Conservation (phyloP, 2,888 invertebrate genomes). For the Nesidiocoris tenuis region DNA sequence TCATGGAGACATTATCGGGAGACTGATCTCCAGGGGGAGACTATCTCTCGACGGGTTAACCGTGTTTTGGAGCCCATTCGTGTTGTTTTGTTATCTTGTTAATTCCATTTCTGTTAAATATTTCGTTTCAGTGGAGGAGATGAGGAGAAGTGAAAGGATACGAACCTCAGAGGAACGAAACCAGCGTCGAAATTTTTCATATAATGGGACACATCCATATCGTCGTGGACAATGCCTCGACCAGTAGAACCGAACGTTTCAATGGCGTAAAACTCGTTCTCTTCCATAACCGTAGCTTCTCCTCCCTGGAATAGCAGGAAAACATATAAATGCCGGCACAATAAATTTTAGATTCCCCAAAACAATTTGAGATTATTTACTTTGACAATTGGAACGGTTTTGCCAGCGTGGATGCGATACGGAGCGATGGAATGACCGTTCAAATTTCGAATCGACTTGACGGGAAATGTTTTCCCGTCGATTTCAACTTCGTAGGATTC, state of each 20-base stretch:
- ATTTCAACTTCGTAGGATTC: constrained; percentile 98
- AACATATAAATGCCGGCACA: not conserved
- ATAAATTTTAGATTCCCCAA: too few relatives aligned
- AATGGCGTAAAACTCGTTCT: constrained; percentile 98
- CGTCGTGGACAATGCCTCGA: constrained; percentile 90
- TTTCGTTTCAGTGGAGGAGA: too few relatives aligned
- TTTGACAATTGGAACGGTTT: constrained; percentile 98
- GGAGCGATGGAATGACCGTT: constrained; percentile 99
- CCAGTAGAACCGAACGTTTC: constrained; percentile 99
- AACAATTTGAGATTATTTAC: too few relatives aligned
- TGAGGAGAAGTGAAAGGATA: too few relatives aligned
- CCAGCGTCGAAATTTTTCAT: constrained; percentile 96
- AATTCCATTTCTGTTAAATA: too few relatives aligned
- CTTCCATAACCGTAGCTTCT: constrained; percentile 97
- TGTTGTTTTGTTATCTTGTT: too few relatives aligned
- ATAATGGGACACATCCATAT: constrained; percentile 99
- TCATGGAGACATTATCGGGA: too few relatives aligned
- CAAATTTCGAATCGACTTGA: constrained; percentile 96
- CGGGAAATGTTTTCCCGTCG: constrained; percentile 92
- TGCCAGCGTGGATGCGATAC: constrained; percentile 95
- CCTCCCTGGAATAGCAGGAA: constrained; percentile 64
- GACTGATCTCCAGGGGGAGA: too few relatives aligned
- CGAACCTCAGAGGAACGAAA: constrained; percentile 84
- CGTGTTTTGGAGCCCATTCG: too few relatives aligned
- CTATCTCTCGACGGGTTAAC: too few relatives aligned